Evolutionary conservation across 1,140 invertebrate genomes (phyloP), one percentile per base, ranked within the genome.

Genomic region (Eriosoma lanigerum): DNA sequence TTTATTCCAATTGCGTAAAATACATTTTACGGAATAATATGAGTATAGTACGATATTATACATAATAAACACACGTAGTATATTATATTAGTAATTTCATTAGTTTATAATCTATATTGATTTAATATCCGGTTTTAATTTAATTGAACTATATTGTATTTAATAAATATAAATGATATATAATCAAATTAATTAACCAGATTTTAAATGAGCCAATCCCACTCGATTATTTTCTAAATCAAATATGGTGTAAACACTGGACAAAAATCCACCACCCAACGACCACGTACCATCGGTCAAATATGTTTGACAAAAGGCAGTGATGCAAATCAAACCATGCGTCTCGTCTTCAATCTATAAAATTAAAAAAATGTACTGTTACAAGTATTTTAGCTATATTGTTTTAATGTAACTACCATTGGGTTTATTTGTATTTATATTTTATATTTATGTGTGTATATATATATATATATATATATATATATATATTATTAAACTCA

Each of bases 231-330:
- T 73, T 46, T 83, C 73, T 58, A 84, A 81, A 82, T 86, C 76
- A 62, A 83, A 86, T 81, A 84, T 85, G 1, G 85, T 84, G 46
- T 86, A 86, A 82, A 84, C 85, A 44, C 85, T 82, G 83, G 85
- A 85, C 1, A 85, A 81, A 81, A 86, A 86, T 60, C 84, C 85
- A 32, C 85, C 85, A 5, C 85, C 85, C 13, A 86, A 81, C 54
- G 60, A 24, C 73, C 75, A 82, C 54, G 73, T 6, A 62, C 81
- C 52, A 5, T 50, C 62, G 78, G 60, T 1, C 19, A 46, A 52
- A 64, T 46, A 21, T 66, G 75, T 48, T 46, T 82, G 48, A 38
- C n/a, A 21, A 62, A 78, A 78, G 1, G 44, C 38, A 0, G 56
- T 19, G 13, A 78, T 26, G n/a, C 75, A 78, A 46, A 60, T 24